These are phyloP conservation scores for Heterochromis multidens DNA, from an alignment of 2,113 vertebrate species.

Conservation along the genomic window DNA sequence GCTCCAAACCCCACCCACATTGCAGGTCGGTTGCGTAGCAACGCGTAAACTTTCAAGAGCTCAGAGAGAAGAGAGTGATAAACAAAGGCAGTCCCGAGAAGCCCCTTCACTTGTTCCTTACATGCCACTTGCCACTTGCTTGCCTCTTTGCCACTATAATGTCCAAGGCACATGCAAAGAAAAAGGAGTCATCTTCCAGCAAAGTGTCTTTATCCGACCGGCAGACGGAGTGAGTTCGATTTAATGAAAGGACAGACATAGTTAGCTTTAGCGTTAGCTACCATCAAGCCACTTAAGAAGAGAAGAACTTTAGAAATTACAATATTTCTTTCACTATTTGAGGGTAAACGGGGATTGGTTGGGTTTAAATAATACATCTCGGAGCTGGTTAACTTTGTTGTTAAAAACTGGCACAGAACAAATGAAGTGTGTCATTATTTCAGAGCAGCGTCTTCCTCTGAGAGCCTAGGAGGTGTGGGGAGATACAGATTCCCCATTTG, in stretches of 20 bases:
- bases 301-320: background rate
- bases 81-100: background rate
- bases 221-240: slow-evolving; percentile 76
- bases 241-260: background rate
- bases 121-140: background rate
- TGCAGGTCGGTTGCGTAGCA: slow-evolving; percentile 49
- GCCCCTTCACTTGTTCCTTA: background rate
- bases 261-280: slow-evolving; percentile 13
- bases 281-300: background rate
- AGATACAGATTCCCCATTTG: slow-evolving; percentile 78
- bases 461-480: slow-evolving; percentile 36
- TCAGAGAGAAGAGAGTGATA: background rate
- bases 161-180: slow-evolving; percentile 71
- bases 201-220: slow-evolving; percentile 66
- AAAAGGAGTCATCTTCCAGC: slow-evolving; percentile 68
- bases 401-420: background rate
- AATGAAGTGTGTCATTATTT: slow-evolving; percentile 6
- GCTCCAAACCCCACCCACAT: background rate
- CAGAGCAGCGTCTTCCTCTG: slow-evolving; percentile 54
- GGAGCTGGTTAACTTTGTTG: background rate
- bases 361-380: background rate
- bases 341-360: background rate
- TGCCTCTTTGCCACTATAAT: slow-evolving; percentile 28
- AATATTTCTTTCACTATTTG: background rate
- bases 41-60: slow-evolving; percentile 48